phyloP scores from a whole-genome alignment of 1,140 invertebrate genomes.

The Littorina saxatilis region DNA sequence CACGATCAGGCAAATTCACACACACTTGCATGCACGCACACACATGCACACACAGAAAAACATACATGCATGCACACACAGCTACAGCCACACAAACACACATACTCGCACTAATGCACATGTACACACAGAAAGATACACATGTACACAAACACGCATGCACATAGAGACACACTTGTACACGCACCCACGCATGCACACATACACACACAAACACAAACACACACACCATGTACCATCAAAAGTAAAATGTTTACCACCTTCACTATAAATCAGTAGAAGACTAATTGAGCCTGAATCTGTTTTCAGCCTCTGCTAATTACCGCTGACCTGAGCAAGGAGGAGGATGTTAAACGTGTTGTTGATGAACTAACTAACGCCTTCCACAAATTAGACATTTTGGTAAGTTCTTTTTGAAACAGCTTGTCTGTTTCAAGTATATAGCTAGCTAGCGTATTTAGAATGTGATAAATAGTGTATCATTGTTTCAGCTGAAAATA shows the following conservation, averaged over 20 bases:
- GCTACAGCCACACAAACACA: not conserved
- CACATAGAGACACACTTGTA: not conserved
- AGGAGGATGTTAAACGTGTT: too few relatives aligned
- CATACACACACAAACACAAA: not conserved
- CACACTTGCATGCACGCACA: too few relatives aligned
- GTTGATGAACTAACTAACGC: too few relatives aligned
- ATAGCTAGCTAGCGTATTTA: too few relatives aligned
- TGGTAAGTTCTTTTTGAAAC: too few relatives aligned
- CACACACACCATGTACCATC: not conserved
- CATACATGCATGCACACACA: conserved; percentile 4
- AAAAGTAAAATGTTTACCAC: not conserved
- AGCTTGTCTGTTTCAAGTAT: too few relatives aligned
- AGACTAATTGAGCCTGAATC: not conserved
- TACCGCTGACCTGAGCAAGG: too few relatives aligned
- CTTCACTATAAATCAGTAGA: not conserved
- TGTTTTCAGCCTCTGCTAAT: too few relatives aligned
- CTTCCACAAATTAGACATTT: too few relatives aligned
- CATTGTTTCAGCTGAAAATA: too few relatives aligned
- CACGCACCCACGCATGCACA: not conserved
- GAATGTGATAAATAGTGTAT: too few relatives aligned
- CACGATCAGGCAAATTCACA: too few relatives aligned
- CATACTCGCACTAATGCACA: conserved; percentile 1
- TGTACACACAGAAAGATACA: not conserved
- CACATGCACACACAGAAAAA: not conserved
- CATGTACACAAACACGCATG: not conserved